Base-by-base conservation (phyloP, 2,888 invertebrate species). In the Harpalus rubripes region DNA sequence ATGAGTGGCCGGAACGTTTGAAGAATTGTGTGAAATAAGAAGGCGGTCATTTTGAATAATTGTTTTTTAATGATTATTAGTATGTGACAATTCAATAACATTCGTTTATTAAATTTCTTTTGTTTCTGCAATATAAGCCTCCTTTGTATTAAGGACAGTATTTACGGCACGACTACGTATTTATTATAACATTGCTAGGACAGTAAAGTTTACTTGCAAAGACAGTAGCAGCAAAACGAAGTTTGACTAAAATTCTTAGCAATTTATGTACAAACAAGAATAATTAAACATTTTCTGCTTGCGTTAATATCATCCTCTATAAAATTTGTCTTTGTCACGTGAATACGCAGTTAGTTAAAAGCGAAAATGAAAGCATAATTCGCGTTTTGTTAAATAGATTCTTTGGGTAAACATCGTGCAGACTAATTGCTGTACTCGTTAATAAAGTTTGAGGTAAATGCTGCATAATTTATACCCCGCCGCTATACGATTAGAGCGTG, bases 381-480 rank as follows among this genome's bases (percentile, higher is more conserved):
- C 78, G 78, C 81, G 52, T 68, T 81, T 81, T 68, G 68, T 61
- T 26, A 68, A 68, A 81, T 81, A 81, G 58, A 72, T 81, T 81
- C 81, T 68, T 81, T 72, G 56, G 52, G 72, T 81, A 81, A 68
- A 81, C 32, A 81, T 52, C 39, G 81, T 65, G 78, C 61, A 52
- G 52, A 63, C 78, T 84, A 84, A 84, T 84, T 84, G 84, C 78
- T 52, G 65, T 61, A 72, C 65, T 84, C 84, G 65, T 84, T 84
- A 84, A 84, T 84, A 84, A 84, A 84, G 78, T 84, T 84, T 84
- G 61, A 84, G 44, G 83, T 63, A 76, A 83, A 78, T 84, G 78
- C 65, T 78, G 78, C 74, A 78, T 84, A 78, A 84, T 84, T 84
- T 84, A 84, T 78, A 84, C 78, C 61, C 78, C 78, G 56, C 74